A percentile compares a stretch with the other conserved stretches of the same genome.
These are phyloP conservation scores for Parelbella ahira DNA, from an alignment of 2,888 invertebrate genomes.

Conservation along the genomic window DNA sequence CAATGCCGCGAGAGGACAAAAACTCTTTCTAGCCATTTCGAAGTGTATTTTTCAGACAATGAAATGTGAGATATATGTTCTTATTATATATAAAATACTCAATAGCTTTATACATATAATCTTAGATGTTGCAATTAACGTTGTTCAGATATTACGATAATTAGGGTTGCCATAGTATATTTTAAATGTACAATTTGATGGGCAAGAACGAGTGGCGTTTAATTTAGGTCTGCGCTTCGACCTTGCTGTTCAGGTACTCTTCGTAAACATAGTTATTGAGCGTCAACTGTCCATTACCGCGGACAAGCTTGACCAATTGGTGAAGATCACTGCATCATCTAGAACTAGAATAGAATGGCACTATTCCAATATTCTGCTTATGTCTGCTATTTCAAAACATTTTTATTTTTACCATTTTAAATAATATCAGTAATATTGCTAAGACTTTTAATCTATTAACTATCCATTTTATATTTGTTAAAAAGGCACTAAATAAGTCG, in stretches of 20 bases:
- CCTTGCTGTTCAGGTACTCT: constrained; percentile 2
- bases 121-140: too few relatives aligned
- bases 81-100: too few relatives aligned
- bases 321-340: constrained; percentile 10
- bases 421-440: too few relatives aligned
- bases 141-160: not conserved
- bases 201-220: constrained; percentile 6
- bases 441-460: too few relatives aligned
- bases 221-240: not conserved
- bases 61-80: too few relatives aligned
- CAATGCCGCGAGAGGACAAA: constrained; percentile 5
- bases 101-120: too few relatives aligned
- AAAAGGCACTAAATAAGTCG: too few relatives aligned
- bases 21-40: not conserved
- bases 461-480: too few relatives aligned
- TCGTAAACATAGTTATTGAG: constrained; percentile 5
- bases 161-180: constrained; percentile 1
- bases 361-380: not conserved
- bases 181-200: constrained; percentile 5
- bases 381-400: too few relatives aligned
- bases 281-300: not conserved
- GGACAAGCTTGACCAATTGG: constrained; percentile 12
- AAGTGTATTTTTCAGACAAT: too few relatives aligned
- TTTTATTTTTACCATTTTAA: too few relatives aligned
- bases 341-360: constrained; percentile 1